A percentile compares a stretch with the other conserved stretches of the same genome.
Evolutionary conservation across 2,113 vertebrate species (phyloP).

Genomic region (Perccottus glenii): DNA sequence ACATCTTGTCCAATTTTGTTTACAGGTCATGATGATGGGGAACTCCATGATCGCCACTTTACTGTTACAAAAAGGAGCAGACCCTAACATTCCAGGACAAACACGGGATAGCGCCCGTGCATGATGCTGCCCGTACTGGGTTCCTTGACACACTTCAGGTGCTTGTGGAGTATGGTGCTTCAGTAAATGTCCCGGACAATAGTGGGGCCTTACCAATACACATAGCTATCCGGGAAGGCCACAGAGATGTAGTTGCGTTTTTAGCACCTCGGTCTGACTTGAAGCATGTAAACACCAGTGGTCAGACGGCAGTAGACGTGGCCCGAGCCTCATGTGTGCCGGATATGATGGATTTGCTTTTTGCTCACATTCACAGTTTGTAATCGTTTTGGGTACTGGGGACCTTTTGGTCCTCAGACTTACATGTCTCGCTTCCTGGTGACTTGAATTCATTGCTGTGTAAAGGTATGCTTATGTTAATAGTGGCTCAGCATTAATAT

Average conservation of each 20-base stretch:
- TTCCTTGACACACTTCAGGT: slow-evolving; percentile 87
- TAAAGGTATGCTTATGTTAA: slow-evolving; percentile 62
- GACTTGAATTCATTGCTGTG: slow-evolving; percentile 76
- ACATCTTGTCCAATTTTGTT: background rate
- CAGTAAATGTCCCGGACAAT: slow-evolving; percentile 81
- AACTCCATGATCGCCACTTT: slow-evolving; percentile 80
- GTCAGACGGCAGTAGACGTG: slow-evolving; percentile 82
- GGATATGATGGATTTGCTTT: slow-evolving; percentile 74
- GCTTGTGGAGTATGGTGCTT: slow-evolving; percentile 84
- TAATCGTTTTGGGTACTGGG: slow-evolving; percentile 11
- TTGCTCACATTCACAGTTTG: slow-evolving; percentile 66
- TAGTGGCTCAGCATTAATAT: slow-evolving; percentile 63
- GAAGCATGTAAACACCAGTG: slow-evolving; percentile 77
- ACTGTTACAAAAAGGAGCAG: slow-evolving; percentile 87
- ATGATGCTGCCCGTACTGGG: slow-evolving; percentile 88
- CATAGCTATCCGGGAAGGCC: slow-evolving; percentile 83
- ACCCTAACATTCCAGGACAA: slow-evolving; percentile 86
- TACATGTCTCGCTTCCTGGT: slow-evolving; percentile 58
- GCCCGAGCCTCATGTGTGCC: slow-evolving; percentile 71
- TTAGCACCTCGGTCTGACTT: slow-evolving; percentile 83
- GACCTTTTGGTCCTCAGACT: slow-evolving; percentile 20
- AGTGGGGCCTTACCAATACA: slow-evolving; percentile 85
- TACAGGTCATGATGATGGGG: slow-evolving; percentile 93
- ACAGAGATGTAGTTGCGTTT: slow-evolving; percentile 81
- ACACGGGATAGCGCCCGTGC: slow-evolving; percentile 82